Conservation (phyloP, 2,797 vertebrate genomes). For the Mormyrus hasselquistii region DNA sequence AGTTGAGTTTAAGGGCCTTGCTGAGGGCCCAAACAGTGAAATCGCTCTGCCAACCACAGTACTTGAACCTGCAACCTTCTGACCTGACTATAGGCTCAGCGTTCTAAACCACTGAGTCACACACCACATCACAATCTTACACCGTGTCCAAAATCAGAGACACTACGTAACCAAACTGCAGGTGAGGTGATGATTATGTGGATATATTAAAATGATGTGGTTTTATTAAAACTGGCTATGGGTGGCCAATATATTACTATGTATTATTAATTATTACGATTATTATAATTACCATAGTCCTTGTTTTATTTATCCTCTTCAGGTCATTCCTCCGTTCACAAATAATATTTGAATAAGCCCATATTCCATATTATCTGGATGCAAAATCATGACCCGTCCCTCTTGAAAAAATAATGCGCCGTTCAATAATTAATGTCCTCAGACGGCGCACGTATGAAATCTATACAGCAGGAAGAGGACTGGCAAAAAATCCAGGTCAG, state of each 20-base stretch:
- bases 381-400: conserved; percentile 6
- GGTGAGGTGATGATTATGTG: neutral
- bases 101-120: neutral
- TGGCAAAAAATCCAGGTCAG: conserved; percentile 1
- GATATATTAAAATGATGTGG: neutral
- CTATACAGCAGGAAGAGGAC: neutral
- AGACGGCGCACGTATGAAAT: neutral
- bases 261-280: neutral
- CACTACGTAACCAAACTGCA: neutral
- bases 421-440: neutral
- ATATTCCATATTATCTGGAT: neutral
- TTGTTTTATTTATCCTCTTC: neutral
- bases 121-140: neutral
- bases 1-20: neutral
- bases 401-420: conserved; percentile 13
- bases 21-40: neutral
- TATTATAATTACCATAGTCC: neutral
- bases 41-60: neutral
- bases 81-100: neutral
- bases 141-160: neutral
- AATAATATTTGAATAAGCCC: neutral
- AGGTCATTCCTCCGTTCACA: neutral
- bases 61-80: neutral
- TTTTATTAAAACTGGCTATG: neutral
- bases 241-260: neutral